Base-by-base conservation (phyloP, 2,797 vertebrate species). In the Pangasius mekongensis region DNA sequence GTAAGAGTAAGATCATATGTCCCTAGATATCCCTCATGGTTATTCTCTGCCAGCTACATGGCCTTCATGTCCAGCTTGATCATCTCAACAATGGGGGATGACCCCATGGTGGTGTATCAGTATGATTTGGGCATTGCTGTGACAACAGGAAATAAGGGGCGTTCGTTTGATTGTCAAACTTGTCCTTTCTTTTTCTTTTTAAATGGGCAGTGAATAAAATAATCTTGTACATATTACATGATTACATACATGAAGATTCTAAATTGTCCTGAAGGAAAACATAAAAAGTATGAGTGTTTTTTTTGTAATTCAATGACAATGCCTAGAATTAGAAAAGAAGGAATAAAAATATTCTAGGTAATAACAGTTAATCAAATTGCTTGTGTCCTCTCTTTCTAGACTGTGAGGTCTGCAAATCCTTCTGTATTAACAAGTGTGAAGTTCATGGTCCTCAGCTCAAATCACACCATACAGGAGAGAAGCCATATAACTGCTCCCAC, bases 381-480 rank as follows among this genome's bases (percentile, higher is more conserved):
- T 27, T 62, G 36, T 62, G 36, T 82, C 39, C 9, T 60, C 13
- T 78, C 14, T 30, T 78, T 80, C n/a, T 36, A 83, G 81, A 18
- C 24, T 47, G 58, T 47, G 81, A 83, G 60, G 7, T 64, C 39
- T 83, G 81, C 60, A 47, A 64, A 60, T 47, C 81, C 24, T 66
- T 83, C 58, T 47, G 13, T 16, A 64, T 47, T 14, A 83, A 62
- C 56, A 27, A 27, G 58, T 83, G 80, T 83, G 58, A 83, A 60
- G 80, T 43, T 83, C 56, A 39, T 9, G 39, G 58, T 47, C 36
- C 13, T 47, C 60, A 43, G 36, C 24, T 9, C 6, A 62, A n/a
- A 27, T 62, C n/a, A 20, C 43, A 66, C 14, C 62, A 30, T 10
- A 30, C 36, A n/a, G 36, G 27, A 11, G 13, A 43, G 81, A 47